phyloP scores from a whole-genome alignment of 2,113 vertebrate species.

The Tauraco erythrolophus region DNA sequence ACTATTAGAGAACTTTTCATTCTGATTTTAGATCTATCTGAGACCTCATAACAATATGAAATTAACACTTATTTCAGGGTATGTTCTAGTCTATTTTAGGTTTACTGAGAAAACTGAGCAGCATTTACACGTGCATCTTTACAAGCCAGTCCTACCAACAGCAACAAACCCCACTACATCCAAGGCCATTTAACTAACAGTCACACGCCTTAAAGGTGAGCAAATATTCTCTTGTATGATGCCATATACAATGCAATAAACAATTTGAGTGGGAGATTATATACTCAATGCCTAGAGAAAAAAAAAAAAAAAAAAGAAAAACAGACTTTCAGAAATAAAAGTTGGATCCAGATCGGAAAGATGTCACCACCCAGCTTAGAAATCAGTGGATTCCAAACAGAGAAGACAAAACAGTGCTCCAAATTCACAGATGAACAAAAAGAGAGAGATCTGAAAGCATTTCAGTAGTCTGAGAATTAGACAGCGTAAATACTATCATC shows the following conservation, averaged over 20 bases:
- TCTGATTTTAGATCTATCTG: not conserved
- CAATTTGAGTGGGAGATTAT: not conserved
- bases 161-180: not conserved
- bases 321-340: not conserved
- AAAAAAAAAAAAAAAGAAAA: not conserved
- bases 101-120: not conserved
- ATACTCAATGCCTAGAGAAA: not conserved
- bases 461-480: constrained; percentile 42
- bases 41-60: not conserved
- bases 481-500: constrained; percentile 50
- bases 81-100: not conserved
- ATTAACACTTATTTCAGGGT: not conserved
- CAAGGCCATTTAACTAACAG: not conserved
- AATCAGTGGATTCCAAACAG: not conserved
- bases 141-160: not conserved
- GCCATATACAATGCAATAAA: not conserved
- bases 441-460: constrained; percentile 55
- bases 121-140: not conserved
- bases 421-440: constrained; percentile 52
- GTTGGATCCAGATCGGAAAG: not conserved
- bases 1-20: not conserved
- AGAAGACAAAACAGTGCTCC: not conserved
- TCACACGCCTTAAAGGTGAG: not conserved
- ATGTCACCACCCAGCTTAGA: not conserved
- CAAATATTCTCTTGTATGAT: not conserved